Evolutionary conservation across 2,797 vertebrate genomes (phyloP), one percentile per base, ranked within the genome.

Genomic region (Neomorphus geoffroyi): DNA sequence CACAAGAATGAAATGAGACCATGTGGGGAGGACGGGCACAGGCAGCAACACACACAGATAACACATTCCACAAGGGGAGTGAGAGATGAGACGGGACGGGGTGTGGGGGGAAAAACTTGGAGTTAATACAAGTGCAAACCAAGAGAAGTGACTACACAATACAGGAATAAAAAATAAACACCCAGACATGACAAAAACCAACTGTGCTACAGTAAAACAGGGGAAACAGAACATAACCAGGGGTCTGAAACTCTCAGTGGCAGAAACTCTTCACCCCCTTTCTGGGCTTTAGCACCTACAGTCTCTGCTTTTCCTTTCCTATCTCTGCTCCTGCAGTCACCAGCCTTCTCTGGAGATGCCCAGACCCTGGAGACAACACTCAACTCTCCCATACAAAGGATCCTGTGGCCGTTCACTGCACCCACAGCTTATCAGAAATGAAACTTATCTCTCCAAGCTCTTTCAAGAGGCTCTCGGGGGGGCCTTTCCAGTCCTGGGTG

Each of bases 1-100:
- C 97, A 98, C 98, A 98, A 98, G 97, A 98, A 98, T 98, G 98
- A 98, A 98, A 98, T 98, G 97, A 97, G 97, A 97, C 98, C 97
- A 98, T 96, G 98, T 98, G 94, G 97, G 98, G 97, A 97, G 97
- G 96, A 97, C 97, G 92, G 96, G 96, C 96, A 97, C 97, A 96
- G 97, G 98, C 97, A 98, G 97, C 97, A 96, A 98, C 96, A 98
- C 97, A 98, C 98, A 98, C 98, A 97, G 98, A 98, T 88, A 97
- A 98, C 95, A 98, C 96, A 98, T 96, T 85, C 97, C 96, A 97
- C 97, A 96, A 82, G 97, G 97, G 97, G 95, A 97, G 86, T 96
- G 98, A 97, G 97, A 97, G 98, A 98, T 98, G 98, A 98, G 95
- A 97, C 93, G 84, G 97, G 86, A 97, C 71, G 97, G 93, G 86